phyloP scores from a whole-genome alignment of 2,888 invertebrate species.

The Patella pellucida region DNA sequence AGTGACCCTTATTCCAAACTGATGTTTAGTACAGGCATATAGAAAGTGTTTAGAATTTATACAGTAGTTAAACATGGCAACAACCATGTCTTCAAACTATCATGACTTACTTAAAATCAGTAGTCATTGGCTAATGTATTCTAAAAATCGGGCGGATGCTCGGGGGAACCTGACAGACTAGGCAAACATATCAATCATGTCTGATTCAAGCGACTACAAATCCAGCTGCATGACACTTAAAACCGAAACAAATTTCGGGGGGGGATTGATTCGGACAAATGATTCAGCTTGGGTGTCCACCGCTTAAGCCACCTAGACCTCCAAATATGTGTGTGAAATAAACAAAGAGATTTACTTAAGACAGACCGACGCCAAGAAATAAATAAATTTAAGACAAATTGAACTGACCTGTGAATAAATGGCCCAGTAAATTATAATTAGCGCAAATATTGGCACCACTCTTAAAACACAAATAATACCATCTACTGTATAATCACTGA shows the following conservation, averaged over 20 bases:
- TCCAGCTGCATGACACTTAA: neutral
- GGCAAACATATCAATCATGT: too few relatives aligned
- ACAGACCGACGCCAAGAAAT: neutral
- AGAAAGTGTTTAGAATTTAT: too few relatives aligned
- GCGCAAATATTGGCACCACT: constrained; percentile 55
- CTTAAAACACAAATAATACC: constrained; percentile 53
- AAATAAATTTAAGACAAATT: neutral
- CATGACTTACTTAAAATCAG: too few relatives aligned
- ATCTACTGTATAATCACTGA: constrained; percentile 52
- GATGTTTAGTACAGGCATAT: too few relatives aligned
- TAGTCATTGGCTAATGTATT: too few relatives aligned
- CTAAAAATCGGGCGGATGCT: neutral
- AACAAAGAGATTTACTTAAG: neutral
- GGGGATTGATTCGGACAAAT: neutral
- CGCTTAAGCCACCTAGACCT: neutral
- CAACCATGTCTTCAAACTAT: too few relatives aligned
- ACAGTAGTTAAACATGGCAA: too few relatives aligned
- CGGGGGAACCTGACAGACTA: neutral
- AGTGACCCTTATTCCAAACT: too few relatives aligned
- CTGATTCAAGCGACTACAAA: neutral
- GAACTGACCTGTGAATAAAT: constrained; percentile 58
- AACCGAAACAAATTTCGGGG: neutral
- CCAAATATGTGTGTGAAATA: neutral
- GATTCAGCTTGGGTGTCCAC: neutral
- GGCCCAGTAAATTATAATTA: constrained; percentile 60